A percentile compares a stretch with the other conserved stretches of the same genome.
phyloP scores from a whole-genome alignment of 92 coral and sea anemone genomes.

The Blastomussa wellsi region DNA sequence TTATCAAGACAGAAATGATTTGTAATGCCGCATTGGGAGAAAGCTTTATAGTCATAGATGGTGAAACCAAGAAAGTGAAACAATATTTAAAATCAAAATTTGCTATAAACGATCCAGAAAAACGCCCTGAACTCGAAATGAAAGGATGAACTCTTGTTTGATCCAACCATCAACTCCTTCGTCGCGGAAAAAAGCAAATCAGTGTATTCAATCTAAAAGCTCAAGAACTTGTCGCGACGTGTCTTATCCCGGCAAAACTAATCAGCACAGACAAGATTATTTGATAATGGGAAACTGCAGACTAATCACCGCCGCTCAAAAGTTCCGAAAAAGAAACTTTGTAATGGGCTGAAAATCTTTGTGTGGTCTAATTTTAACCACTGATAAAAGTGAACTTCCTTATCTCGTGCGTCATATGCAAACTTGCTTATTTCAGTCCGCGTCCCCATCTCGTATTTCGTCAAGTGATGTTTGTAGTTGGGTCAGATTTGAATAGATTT shows the following conservation, averaged over 20 bases:
- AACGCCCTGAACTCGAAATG: background rate
- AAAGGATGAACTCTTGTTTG: background rate
- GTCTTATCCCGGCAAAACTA: background rate
- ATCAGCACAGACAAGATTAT: background rate
- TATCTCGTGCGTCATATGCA: background rate
- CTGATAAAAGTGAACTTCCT: background rate
- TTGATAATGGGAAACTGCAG: background rate
- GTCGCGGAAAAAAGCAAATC: background rate
- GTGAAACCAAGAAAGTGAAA: background rate
- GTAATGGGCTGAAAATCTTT: background rate
- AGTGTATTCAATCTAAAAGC: background rate
- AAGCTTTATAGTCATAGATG: background rate
- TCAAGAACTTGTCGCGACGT: background rate
- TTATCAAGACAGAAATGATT: background rate
- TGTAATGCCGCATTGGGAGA: background rate
- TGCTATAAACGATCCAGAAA: background rate
- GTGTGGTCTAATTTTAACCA: background rate
- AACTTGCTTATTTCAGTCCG: background rate
- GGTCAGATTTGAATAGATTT: background rate
- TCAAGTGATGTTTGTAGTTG: background rate
- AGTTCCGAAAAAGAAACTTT: background rate
- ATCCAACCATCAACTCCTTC: background rate
- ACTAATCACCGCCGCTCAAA: background rate
- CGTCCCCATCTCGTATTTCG: background rate
- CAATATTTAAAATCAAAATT: background rate